Evolutionary conservation across 2,888 invertebrate species (phyloP), one percentile per base, ranked within the genome.

Genomic region (Gastracanthus pulcherrimus): DNA sequence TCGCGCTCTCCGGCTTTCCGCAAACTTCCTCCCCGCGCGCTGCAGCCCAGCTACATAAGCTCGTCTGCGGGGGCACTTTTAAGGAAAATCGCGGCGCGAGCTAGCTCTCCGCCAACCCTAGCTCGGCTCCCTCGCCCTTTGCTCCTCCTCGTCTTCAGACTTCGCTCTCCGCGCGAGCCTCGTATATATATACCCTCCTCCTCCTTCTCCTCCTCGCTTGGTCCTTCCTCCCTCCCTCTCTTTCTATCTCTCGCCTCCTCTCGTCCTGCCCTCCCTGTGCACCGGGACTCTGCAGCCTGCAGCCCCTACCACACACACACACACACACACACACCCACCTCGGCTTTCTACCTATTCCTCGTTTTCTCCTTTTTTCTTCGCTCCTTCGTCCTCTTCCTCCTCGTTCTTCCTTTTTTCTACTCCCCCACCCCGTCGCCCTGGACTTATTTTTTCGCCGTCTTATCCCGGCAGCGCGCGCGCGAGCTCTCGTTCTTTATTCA

Each of bases 81-180:
- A 84, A 86, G 86, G 87, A 87, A 88, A 87, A 87, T 87, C 76
- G 34, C 70, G 83, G 79, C 64, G 60, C 82, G n/a, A n/a, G n/a
- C n/a, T n/a, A n/a, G n/a, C n/a, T n/a, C n/a, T n/a, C n/a, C n/a
- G 48, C 71, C 76, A 48, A 45, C 60, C 58, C 77, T 75, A 9
- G 31, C 64, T 29, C 36, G 48, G 45, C 26, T 48, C 31, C 80
- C 51, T 79, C 76, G 71, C 67, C 74, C 48, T 34, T 72, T 34
- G 36, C 48, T 74, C 77, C 79, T 55, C 66, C 64, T 76, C 80
- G 71, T 71, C 76, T 71, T 76, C 76, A 80, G 80, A 80, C 80
- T 48, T 62, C 67, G 55, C 45, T 66, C n/a, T 45, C 38, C 9
- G 3, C 38, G 41, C 3, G 55, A 29, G 60, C 34, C 38, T 45